Conservation (phyloP, 1,140 invertebrate species). For the Hestina assimilis region DNA sequence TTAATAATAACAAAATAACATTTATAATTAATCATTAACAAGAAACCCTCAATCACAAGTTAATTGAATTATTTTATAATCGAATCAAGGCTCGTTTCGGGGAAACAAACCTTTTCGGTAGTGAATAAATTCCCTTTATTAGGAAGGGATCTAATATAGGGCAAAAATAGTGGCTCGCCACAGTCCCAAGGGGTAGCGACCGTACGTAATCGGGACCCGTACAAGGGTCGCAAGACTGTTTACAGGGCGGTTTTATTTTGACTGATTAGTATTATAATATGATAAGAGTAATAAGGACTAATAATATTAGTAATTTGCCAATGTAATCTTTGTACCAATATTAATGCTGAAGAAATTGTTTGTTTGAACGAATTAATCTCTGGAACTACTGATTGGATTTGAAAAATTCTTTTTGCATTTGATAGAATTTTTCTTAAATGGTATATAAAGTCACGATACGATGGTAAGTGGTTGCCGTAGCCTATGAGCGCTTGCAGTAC, state of each 20-base stretch:
- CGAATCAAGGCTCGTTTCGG: neutral
- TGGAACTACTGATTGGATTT: too few relatives aligned
- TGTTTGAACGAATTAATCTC: too few relatives aligned
- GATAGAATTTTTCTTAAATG: too few relatives aligned
- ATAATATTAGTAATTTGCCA: neutral
- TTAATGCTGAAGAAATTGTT: too few relatives aligned
- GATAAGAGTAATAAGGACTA: neutral
- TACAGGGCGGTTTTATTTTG: neutral
- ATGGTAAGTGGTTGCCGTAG: too few relatives aligned
- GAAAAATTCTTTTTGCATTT: too few relatives aligned
- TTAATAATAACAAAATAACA: too few relatives aligned
- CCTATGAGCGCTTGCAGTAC: too few relatives aligned
- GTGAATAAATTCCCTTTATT: slow-evolving; percentile 22
- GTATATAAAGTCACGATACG: too few relatives aligned
- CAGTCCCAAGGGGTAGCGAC: slow-evolving; percentile 4
- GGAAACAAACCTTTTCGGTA: slow-evolving; percentile 3
- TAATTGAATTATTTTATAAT: slow-evolving; percentile 12
- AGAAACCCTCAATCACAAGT: neutral
- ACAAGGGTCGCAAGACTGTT: slow-evolving; percentile 8
- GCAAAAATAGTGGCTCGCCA: slow-evolving; percentile 19
- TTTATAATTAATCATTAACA: too few relatives aligned
- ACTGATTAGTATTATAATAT: neutral
- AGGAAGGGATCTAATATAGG: slow-evolving; percentile 18
- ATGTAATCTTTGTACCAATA: neutral
- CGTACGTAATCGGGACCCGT: slow-evolving; percentile 11